Base-by-base conservation (phyloP, 1,140 invertebrate species). In the Nasonia giraulti region DNA sequence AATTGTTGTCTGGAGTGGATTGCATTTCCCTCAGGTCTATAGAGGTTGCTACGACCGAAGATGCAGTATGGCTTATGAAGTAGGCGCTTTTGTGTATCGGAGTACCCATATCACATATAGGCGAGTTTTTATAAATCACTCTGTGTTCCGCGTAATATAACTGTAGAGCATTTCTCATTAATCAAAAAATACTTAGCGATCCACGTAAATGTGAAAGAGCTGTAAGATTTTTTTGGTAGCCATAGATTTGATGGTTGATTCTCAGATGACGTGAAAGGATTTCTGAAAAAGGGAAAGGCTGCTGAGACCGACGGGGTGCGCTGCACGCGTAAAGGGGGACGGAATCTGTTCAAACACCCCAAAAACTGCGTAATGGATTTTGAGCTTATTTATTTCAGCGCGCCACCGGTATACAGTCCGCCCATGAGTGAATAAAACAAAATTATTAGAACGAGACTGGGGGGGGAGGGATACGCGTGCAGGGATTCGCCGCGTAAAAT, bases 341-440 rank as follows among this genome's bases (percentile, higher is more conserved):
- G 17, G 44, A 85, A 77, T 81, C 69, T 31, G 50, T 75, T 80
- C 33, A 55, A 80, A 78, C 75, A 31, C 80, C 85, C 80, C 69
- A 74, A 79, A 78, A 86, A 86, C 31, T 14, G 20, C 47, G 50
- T 81, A 76, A 80, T 80, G 74, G 81, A 50, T 44, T 31, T 62
- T 14, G 31, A 71, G 82, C 68, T 86, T 83, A 86, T 83, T 83
- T 83, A 83, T 86, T 76, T 81, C 76, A 83, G 10, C 69, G 17
- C 27, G 44, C 31, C 37, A 40, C 66, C 74, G 20, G 40, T 50
- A 44, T 44, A 44, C 40, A 79, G 37, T 80, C 75, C 85, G 76
- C 85, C 76, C 79, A 81, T 85, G 62, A 82, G 84, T 69, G 50
- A 80, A 86, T 83, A 80, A 86, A 86, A 86, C 74, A 77, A 85